Base-by-base conservation (phyloP, 2,888 invertebrate species). In the Euplagia quadripunctaria region DNA sequence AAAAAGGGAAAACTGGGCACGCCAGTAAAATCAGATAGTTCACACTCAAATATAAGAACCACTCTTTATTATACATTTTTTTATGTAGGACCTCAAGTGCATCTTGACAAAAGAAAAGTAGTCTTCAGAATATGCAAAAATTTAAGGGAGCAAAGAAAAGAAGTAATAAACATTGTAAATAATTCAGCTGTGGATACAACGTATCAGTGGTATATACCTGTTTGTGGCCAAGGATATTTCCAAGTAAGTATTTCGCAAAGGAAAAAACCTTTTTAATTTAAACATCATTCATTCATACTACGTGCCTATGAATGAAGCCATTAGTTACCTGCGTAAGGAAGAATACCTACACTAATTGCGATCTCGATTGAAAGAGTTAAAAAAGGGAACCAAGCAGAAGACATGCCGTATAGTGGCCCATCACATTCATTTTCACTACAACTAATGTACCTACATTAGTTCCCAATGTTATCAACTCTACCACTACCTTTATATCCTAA, bases 201-300 rank as follows among this genome's bases (percentile, higher is more conserved):
- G n/a, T 96, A 94, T 78, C 95, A 95, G 72, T 96, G 96, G 96
- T 86, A 95, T 52, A 78, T 95, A 75, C 94, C 96, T 12, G 70
- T 85, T 7, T 85, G 88, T 66, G 95, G 94, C 4, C 93, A 93
- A 74, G 95, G 94, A 42, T 89, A 89, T 81, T 95, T 96, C 81
- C 95, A 95, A 88, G 96, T 95, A 88, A 3, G 80, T 72, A 12
- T 61, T 61, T 61, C 12, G 31, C 8, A 61, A 1, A 61, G 6
- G 20, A 61, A 61, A 14, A 4, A 11, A 31, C 12, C 20, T 61
- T 4, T 69, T 69, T 4, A 42, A 55, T n/a, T 58, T 20, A 12
- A 11, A 58, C 31, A 31, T 46, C 43, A 51, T 12, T 12, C 12
- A 51, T 1, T 2, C 12, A 16, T 51, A 51, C 51, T 12, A 5